Percentiles rank a stretch among this genome's conserved stretches.
Evolutionary conservation across 1,140 invertebrate species (phyloP).

Genomic region (Odontomachus brunneus): DNA sequence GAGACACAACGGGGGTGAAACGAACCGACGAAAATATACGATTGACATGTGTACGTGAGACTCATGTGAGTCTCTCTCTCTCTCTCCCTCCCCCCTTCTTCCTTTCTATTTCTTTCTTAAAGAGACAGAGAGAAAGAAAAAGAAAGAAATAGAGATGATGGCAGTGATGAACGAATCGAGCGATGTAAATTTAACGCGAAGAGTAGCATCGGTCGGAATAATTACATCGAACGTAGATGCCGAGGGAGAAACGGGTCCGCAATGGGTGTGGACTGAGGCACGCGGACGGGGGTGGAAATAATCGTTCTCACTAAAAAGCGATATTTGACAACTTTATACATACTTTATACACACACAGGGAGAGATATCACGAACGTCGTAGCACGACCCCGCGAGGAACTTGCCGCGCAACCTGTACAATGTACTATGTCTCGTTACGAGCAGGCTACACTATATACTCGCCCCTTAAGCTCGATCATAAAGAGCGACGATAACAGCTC

Average conservation of each 20-base stretch:
- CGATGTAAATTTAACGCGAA: conserved; percentile 11
- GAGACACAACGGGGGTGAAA: neutral
- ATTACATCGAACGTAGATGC: conserved; percentile 4
- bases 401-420: conserved; percentile 46
- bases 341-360: neutral
- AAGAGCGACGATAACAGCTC: conserved; percentile 72
- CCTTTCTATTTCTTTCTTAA: too few species aligned
- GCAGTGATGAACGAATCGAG: neutral
- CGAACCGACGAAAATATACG: neutral
- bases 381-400: neutral
- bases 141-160: neutral
- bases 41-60: too few species aligned
- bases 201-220: neutral
- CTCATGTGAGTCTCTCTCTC: too few species aligned
- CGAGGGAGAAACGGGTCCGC: neutral
- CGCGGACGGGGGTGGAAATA: neutral
- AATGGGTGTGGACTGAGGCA: neutral
- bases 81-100: too few species aligned
- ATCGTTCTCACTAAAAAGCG: conserved; percentile 48
- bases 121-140: too few species aligned
- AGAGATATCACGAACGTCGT: conserved; percentile 11
- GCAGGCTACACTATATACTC: conserved; percentile 35
- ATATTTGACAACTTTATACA: conserved; percentile 31
- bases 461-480: conserved; percentile 72
- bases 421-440: conserved; percentile 64